phyloP scores from a whole-genome alignment of 1,140 invertebrate genomes.

The Amphibalanus amphitrite region DNA sequence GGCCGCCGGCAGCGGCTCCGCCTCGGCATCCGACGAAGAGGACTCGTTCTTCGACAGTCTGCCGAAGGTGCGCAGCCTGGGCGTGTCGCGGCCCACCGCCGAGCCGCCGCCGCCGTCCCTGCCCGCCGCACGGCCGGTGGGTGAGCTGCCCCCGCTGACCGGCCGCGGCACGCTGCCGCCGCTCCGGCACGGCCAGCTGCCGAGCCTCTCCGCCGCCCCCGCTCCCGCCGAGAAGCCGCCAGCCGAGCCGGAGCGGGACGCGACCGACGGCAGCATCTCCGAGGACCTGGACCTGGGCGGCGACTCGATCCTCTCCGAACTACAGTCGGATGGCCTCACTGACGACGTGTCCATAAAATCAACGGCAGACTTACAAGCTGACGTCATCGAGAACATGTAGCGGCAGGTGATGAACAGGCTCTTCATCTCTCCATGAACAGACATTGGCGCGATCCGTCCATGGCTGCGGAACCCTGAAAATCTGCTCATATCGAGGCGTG shows the following conservation, averaged over 20 bases:
- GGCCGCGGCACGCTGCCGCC: not conserved
- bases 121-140: too few relatives aligned
- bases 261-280: not conserved
- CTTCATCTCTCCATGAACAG: too few relatives aligned
- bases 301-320: not conserved
- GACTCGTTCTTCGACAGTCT: slow-evolving; percentile 4
- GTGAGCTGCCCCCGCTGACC: not conserved
- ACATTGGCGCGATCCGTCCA: too few relatives aligned
- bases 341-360: not conserved
- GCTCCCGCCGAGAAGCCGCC: too few relatives aligned
- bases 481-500: too few relatives aligned
- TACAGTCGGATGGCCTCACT: not conserved
- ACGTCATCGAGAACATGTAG: not conserved
- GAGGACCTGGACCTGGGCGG: not conserved
- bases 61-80: not conserved
- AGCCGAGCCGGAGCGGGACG: not conserved
- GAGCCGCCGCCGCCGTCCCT: too few relatives aligned
- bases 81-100: not conserved
- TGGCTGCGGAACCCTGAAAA: too few relatives aligned
- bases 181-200: not conserved
- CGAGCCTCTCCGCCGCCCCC: too few relatives aligned
- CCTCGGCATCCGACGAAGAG: not conserved
- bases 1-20: not conserved
- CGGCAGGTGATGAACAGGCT: too few relatives aligned
- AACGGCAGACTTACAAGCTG: not conserved